These are phyloP conservation scores for Taenaris catops DNA, from an alignment of 2,888 invertebrate genomes.

Conservation along the genomic window DNA sequence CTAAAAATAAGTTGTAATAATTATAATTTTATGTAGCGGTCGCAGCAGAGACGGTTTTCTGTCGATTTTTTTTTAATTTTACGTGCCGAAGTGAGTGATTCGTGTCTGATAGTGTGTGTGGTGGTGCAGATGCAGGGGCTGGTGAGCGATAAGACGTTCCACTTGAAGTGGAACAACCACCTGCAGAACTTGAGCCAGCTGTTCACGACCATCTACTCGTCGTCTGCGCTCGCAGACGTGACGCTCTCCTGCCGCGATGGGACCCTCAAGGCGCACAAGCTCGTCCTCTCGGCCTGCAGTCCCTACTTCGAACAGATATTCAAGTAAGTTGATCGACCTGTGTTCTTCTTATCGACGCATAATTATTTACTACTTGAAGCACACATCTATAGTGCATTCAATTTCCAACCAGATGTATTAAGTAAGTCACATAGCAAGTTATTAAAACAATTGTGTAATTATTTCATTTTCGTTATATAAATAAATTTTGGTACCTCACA, in stretches of 20 bases:
- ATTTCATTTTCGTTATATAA: conserved; percentile 24
- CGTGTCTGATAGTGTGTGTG: conserved; percentile 62
- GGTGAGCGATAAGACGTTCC: conserved; percentile 84
- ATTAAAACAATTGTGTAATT: conserved; percentile 7
- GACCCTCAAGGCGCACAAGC: conserved; percentile 84
- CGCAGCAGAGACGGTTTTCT: conserved; percentile 72
- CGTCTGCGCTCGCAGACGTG: conserved; percentile 84
- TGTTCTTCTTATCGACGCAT: conserved; percentile 5
- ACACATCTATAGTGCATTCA: neutral
- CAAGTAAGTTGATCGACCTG: conserved; percentile 53
- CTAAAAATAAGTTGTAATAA: conserved; percentile 81
- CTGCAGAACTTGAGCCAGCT: conserved; percentile 85
- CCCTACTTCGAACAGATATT: conserved; percentile 88
- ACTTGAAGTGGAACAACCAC: conserved; percentile 86
- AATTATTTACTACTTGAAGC: conserved; percentile 3
- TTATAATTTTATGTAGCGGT: conserved; percentile 80
- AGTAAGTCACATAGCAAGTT: too few relatives aligned
- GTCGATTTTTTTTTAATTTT: conserved; percentile 60
- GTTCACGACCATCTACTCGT: conserved; percentile 84
- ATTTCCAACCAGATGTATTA: too few relatives aligned
- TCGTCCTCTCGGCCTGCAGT: conserved; percentile 87
- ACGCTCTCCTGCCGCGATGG: conserved; percentile 86
- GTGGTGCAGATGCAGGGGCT: conserved; percentile 77
- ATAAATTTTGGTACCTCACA: conserved; percentile 20
- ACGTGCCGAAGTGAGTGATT: conserved; percentile 58